phyloP scores from a whole-genome alignment of 2,888 invertebrate genomes.

The Rhamnusium bicolor region DNA sequence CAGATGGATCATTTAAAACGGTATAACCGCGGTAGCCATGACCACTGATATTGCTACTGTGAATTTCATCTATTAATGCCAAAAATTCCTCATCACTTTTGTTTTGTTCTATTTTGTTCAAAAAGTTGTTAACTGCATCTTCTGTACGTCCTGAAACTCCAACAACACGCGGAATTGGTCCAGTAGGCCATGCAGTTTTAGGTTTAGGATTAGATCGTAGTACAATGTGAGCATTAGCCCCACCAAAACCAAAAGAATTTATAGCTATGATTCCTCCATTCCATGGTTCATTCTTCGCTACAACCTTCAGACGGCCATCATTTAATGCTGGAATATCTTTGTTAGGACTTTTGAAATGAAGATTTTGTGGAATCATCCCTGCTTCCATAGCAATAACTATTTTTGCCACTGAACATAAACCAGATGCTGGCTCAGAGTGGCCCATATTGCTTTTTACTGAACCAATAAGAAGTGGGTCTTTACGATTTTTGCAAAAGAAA shows the following conservation, averaged over 20 bases:
- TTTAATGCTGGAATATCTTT: conserved; percentile 90
- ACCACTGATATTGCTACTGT: conserved; percentile 80
- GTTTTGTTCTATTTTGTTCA: conserved; percentile 77
- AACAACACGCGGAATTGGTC: conserved; percentile 79
- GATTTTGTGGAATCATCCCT: conserved; percentile 90
- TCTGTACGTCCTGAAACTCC: conserved; percentile 90
- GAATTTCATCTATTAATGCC: conserved; percentile 84
- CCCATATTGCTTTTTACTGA: conserved; percentile 99
- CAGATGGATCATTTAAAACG: conserved; percentile 75
- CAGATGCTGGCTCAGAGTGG: conserved; percentile 95
- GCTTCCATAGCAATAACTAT: conserved; percentile 94
- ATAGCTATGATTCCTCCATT: conserved; percentile 93
- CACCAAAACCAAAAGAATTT: conserved; percentile 99
- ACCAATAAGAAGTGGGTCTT: conserved; percentile 88
- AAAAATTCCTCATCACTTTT: conserved; percentile 82
- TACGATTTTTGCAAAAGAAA: conserved; percentile 88
- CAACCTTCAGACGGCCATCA: conserved; percentile 94
- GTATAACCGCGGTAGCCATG: conserved; percentile 88
- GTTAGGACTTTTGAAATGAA: conserved; percentile 92
- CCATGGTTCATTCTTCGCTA: conserved; percentile 87
- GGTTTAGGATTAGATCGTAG: conserved; percentile 85
- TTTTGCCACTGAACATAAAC: conserved; percentile 92
- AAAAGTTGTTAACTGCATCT: conserved; percentile 80
- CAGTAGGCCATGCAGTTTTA: conserved; percentile 75
- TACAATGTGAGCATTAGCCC: conserved; percentile 94